phyloP scores from a whole-genome alignment of 2,113 vertebrate species.

The Ceyx melanurus region DNA sequence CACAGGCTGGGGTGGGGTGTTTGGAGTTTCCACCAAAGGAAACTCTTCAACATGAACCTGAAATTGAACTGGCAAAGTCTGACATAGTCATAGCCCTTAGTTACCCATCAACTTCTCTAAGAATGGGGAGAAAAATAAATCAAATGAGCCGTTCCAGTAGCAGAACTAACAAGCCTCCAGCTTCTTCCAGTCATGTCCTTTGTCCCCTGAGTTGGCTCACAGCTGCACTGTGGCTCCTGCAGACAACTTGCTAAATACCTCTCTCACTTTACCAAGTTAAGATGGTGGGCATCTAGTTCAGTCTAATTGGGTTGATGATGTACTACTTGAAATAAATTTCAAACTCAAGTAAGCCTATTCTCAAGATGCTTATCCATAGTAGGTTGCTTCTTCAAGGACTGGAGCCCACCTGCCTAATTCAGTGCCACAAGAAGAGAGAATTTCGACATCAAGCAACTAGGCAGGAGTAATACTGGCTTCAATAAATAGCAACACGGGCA shows the following conservation, averaged over 20 bases:
- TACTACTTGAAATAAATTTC: neutral
- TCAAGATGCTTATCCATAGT: neutral
- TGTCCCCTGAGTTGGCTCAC: neutral
- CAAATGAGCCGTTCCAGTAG: neutral
- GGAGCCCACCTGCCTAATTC: neutral
- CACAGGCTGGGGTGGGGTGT: no score
- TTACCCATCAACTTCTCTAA: neutral
- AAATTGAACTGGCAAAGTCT: neutral
- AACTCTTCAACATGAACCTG: neutral
- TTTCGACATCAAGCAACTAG: neutral
- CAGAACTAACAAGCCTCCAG: neutral
- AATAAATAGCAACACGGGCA: neutral
- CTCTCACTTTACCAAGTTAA: neutral
- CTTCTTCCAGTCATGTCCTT: neutral
- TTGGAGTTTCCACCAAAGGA: neutral
- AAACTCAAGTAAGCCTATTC: neutral
- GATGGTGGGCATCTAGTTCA: neutral
- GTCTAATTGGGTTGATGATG: neutral
- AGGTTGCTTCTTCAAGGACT: neutral
- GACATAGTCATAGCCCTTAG: neutral
- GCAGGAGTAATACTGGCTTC: neutral
- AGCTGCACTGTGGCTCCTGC: neutral
- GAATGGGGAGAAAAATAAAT: neutral
- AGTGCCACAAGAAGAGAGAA: neutral
- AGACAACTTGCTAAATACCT: neutral